Percentiles rank a stretch among this genome's conserved stretches.
phyloP scores from a whole-genome alignment of 2,888 invertebrate species.

The Hypomecis punctinalis region DNA sequence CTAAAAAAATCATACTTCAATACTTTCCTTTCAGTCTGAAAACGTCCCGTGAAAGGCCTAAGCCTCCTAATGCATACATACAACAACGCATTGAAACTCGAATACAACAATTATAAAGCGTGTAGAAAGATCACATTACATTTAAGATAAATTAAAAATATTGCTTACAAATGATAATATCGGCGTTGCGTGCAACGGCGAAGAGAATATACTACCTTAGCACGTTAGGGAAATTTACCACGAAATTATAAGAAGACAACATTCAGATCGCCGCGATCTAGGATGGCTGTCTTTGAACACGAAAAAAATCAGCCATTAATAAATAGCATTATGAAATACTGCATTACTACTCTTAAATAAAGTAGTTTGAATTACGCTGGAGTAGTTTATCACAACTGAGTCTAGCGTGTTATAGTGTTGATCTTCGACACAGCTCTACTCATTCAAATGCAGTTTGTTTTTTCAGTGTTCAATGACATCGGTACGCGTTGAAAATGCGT shows the following conservation, averaged over 20 bases:
- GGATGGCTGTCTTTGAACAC: no score
- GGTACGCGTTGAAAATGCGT: no score
- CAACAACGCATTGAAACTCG: constrained; percentile 16
- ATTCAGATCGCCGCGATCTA: background rate
- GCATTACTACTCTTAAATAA: no score
- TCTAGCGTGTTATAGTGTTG: no score
- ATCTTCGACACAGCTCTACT: no score
- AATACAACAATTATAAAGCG: constrained; percentile 27
- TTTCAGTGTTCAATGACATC: no score
- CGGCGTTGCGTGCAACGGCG: constrained; percentile 22
- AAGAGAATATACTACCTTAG: constrained; percentile 6
- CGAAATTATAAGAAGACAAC: background rate
- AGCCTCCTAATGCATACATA: constrained; percentile 8
- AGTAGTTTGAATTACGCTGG: no score
- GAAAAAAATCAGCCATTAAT: no score
- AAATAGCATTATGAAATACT: no score
- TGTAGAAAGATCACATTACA: constrained; percentile 27
- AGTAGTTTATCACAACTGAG: no score
- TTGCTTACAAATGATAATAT: constrained; percentile 49
- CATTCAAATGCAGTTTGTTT: no score
- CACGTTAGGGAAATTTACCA: background rate
- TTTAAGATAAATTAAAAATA: constrained; percentile 45
- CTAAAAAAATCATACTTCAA: background rate
- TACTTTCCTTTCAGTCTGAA: background rate
- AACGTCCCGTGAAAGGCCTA: constrained; percentile 3